Percentiles rank a stretch among this genome's conserved stretches.
Evolutionary conservation across 2,797 vertebrate genomes (phyloP).

Genomic region (Poecilia picta): DNA sequence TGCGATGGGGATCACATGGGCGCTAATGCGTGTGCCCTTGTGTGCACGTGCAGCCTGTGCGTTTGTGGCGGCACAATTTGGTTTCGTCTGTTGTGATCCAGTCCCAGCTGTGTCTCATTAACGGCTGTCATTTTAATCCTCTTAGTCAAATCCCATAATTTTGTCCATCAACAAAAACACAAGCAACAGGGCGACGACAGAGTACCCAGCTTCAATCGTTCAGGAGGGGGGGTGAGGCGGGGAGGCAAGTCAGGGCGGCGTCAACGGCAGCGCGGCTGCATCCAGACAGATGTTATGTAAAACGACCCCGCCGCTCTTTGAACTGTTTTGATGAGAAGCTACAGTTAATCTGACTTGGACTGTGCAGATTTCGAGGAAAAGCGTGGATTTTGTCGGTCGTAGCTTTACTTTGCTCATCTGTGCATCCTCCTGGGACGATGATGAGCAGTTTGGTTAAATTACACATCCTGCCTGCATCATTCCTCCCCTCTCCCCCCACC

Average conservation of each 20-base stretch:
- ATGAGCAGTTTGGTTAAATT: slow-evolving; percentile 45
- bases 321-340: slow-evolving; percentile 51
- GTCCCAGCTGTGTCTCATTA: slow-evolving; percentile 82
- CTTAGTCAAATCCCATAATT: slow-evolving; percentile 83
- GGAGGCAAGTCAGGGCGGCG: slow-evolving; percentile 39
- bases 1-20: slow-evolving; percentile 37
- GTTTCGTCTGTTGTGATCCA: slow-evolving; percentile 70
- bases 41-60: slow-evolving; percentile 48
- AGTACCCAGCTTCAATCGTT: slow-evolving; percentile 41
- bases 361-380: slow-evolving; percentile 56
- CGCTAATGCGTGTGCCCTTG: slow-evolving; percentile 45
- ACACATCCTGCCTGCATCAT: slow-evolving; percentile 17
- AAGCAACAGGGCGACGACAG: slow-evolving; percentile 66
- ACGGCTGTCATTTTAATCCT: slow-evolving; percentile 81
- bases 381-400: slow-evolving; percentile 61
- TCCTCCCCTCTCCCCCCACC: not conserved
- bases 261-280: slow-evolving; percentile 24
- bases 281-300: slow-evolving; percentile 49
- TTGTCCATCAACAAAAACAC: slow-evolving; percentile 78
- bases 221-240: not conserved
- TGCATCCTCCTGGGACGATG: slow-evolving; percentile 35
- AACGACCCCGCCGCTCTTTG: slow-evolving; percentile 43
- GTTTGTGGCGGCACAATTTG: slow-evolving; percentile 35
- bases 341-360: slow-evolving; percentile 61
- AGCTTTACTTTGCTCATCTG: slow-evolving; percentile 45